Base-by-base conservation (phyloP, 2,797 vertebrate genomes). In the Rhinatrema bivittatum region DNA sequence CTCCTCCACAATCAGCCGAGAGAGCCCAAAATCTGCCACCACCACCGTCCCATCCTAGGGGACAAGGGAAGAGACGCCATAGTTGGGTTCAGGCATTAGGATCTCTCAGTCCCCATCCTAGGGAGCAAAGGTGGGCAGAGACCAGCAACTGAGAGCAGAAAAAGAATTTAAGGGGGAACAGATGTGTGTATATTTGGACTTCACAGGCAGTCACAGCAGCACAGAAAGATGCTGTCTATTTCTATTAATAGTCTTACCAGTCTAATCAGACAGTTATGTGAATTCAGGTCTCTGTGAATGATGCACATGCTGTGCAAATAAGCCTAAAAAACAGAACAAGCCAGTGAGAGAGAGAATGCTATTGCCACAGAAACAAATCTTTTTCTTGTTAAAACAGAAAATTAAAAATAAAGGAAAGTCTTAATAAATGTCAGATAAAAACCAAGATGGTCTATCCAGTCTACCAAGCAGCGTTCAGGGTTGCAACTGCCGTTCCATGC, bases 221-320 rank as follows among this genome's bases (percentile, higher is more conserved):
- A n/a, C n/a, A n/a, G n/a, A n/a, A n/a, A n/a, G n/a, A n/a, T n/a
- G n/a, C n/a, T n/a, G n/a, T n/a, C n/a, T n/a, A n/a, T n/a, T n/a
- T n/a, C n/a, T n/a, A n/a, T n/a, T n/a, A n/a, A n/a, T 16, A 36
- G 32, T 67, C 88, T 25, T 81, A 97, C 93, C 91, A 93, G 73
- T 74, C 93, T 94, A 60, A 97, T 87, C 39, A 97, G 86, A 82
- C 93, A 97, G 44, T 97, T 97, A 76, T 94, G 90, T 12, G 93
- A 93, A 64, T 97, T 97, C 70, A 97, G 88, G 46, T 97, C 93
- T 73, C 93, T 81, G 75, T 97, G 93, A 66, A 97, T 96, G 77
- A 97, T 94, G 67, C 84, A 91, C 91, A 92, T 95, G 5, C 93
- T 93, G 59, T 97, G 93, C 58, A 97, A 76, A 56, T 97, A 94